These are phyloP conservation scores for Corapipo altera DNA, from an alignment of 2,113 vertebrate genomes.

Conservation along the genomic window DNA sequence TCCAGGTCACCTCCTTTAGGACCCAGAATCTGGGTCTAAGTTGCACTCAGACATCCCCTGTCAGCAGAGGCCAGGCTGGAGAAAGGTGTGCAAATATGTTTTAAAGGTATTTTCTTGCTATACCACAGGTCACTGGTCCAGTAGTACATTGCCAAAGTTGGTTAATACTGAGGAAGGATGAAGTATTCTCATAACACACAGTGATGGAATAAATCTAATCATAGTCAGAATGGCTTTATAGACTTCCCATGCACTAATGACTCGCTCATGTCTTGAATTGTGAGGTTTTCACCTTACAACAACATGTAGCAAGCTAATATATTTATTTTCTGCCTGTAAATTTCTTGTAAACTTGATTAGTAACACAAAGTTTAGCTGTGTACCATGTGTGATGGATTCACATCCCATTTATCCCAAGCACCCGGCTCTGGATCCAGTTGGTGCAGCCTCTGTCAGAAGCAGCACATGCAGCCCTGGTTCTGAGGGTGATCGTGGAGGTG, in stretches of 20 bases:
- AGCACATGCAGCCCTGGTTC: neutral
- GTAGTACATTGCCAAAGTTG: neutral
- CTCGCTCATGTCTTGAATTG: neutral
- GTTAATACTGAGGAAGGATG: neutral
- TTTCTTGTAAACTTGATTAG: constrained; percentile 13
- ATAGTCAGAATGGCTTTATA: neutral
- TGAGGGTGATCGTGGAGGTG: neutral
- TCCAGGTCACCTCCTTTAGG: neutral
- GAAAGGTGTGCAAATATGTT: neutral
- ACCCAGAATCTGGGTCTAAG: neutral
- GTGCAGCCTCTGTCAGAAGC: neutral
- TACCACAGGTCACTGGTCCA: rapidly evolving
- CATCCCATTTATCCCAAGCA: neutral
- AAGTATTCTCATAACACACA: neutral
- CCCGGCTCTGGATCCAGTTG: neutral
- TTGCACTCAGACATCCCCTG: neutral
- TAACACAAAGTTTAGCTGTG: neutral
- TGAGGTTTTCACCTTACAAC: neutral
- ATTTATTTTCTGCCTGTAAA: neutral
- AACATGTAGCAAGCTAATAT: neutral
- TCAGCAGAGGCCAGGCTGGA: neutral
- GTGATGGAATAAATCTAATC: neutral
- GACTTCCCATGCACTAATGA: neutral
- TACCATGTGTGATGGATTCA: neutral
- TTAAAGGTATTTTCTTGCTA: neutral